These are phyloP conservation scores for Fundulus diaphanus DNA, from an alignment of 2,797 vertebrate genomes.

Conservation along the genomic window DNA sequence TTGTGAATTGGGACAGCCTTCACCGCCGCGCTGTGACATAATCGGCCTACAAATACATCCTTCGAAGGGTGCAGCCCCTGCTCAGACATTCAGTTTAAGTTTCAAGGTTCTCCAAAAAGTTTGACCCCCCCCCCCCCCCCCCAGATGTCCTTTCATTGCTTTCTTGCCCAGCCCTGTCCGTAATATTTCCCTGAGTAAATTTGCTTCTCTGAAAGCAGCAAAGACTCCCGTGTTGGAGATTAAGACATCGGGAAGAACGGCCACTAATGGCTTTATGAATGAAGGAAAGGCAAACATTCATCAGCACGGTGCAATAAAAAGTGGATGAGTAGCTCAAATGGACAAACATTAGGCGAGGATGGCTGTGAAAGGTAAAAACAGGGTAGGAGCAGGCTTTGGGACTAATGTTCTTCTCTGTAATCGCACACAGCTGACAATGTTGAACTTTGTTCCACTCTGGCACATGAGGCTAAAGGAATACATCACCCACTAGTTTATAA, in stretches of 20 bases:
- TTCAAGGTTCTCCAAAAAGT: neutral
- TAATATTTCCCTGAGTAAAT: neutral
- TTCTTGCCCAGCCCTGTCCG: neutral
- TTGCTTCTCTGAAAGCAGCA: neutral
- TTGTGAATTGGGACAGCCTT: no score
- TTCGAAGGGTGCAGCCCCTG: no score
- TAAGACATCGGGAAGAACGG: neutral
- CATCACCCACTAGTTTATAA: conserved; percentile 54
- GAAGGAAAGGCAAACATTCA: conserved; percentile 44
- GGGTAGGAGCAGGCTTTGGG: neutral
- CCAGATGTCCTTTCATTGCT: neutral
- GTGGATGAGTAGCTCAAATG: conserved; percentile 42
- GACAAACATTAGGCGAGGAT: conserved; percentile 36
- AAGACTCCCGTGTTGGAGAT: conserved; percentile 5
- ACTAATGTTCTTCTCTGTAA: conserved; percentile 4
- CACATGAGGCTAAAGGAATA: conserved; percentile 26
- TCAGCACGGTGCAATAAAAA: conserved; percentile 37
- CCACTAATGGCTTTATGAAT: conserved; percentile 41
- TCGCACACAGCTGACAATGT: neutral
- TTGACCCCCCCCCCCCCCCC: neutral
- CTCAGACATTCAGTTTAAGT: no score
- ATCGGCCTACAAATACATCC: no score
- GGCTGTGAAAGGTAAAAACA: conserved; percentile 26
- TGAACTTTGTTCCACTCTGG: conserved; percentile 49
- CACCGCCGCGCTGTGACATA: no score